Evolutionary conservation across 1,140 invertebrate genomes (phyloP).

Genomic region (Dendroctonus ponderosae): DNA sequence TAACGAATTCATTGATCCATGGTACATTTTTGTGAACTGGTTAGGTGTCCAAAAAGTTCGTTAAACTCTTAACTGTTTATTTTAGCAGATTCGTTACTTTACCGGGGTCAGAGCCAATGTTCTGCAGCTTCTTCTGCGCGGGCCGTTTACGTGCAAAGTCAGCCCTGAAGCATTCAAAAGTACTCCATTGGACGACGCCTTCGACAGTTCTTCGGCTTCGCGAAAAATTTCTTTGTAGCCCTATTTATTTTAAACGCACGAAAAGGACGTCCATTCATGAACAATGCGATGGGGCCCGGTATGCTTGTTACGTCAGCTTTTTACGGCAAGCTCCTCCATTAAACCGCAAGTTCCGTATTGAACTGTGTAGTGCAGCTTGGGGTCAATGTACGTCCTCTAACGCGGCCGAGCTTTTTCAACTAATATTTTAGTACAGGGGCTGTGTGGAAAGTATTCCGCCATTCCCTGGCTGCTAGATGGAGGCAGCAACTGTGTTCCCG

Average conservation of each 20-base stretch:
- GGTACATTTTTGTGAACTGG: slow-evolving; percentile 15
- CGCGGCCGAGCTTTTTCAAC: slow-evolving; percentile 40
- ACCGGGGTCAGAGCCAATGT: background rate
- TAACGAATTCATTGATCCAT: slow-evolving; percentile 21
- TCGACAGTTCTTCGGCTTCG: too few relatives aligned
- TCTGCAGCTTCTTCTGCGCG: slow-evolving; percentile 2
- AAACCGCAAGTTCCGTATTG: slow-evolving; percentile 33
- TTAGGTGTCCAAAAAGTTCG: slow-evolving; percentile 20
- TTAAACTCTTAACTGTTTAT: slow-evolving; percentile 25
- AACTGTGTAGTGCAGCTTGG: slow-evolving; percentile 40
- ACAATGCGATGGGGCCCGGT: too few relatives aligned
- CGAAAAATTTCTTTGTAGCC: too few relatives aligned
- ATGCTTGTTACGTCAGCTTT: slow-evolving; percentile 20
- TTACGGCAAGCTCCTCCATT: slow-evolving; percentile 21
- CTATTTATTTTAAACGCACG: too few relatives aligned
- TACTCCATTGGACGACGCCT: too few relatives aligned
- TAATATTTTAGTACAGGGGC: background rate
- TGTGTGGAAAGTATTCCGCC: background rate
- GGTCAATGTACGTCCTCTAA: slow-evolving; percentile 48
- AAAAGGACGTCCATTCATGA: too few relatives aligned
- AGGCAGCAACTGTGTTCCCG: background rate
- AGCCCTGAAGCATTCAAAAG: slow-evolving; percentile 12
- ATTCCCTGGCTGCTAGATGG: background rate
- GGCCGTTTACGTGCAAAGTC: slow-evolving; percentile 14
- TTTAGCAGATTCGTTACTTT: slow-evolving; percentile 5